Evolutionary conservation across 2,797 vertebrate genomes (phyloP).

Genomic region (Orestias chungarensis): DNA sequence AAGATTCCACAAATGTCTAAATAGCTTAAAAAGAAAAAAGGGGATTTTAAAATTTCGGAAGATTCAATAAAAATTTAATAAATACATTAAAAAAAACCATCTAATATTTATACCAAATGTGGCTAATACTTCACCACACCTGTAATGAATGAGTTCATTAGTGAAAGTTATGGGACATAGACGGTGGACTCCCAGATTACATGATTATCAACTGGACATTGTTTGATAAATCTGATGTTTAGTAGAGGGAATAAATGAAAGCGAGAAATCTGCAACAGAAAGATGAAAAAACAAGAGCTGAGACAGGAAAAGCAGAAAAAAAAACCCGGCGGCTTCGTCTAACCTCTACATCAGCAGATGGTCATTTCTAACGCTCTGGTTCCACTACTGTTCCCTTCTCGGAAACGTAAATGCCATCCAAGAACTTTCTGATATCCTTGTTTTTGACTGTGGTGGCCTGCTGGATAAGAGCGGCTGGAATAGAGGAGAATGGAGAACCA

Average conservation of each 20-base stretch:
- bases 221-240: neutral
- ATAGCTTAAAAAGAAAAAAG: neutral
- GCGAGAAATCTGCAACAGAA: neutral
- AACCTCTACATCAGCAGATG: slow-evolving; percentile 68
- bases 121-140: neutral
- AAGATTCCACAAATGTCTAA: neutral
- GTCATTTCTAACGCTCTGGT: slow-evolving; percentile 81
- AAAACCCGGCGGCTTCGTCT: slow-evolving; percentile 46
- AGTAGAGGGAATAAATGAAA: neutral
- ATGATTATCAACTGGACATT: neutral
- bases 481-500: slow-evolving; percentile 50
- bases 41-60: neutral
- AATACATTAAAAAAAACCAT: neutral
- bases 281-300: neutral
- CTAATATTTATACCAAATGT: neutral
- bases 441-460: slow-evolving; percentile 99
- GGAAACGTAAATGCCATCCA: slow-evolving; percentile 98
- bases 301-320: slow-evolving; percentile 2
- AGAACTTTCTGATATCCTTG: slow-evolving; percentile 99
- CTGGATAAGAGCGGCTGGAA: slow-evolving; percentile 96
- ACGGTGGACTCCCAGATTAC: neutral
- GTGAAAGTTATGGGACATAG: too few species aligned
- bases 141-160: neutral
- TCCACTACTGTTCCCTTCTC: slow-evolving; percentile 95
- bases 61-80: neutral